These are phyloP conservation scores for Drosophila meridionalis DNA, from an alignment of 2,888 invertebrate species.

Conservation along the genomic window DNA sequence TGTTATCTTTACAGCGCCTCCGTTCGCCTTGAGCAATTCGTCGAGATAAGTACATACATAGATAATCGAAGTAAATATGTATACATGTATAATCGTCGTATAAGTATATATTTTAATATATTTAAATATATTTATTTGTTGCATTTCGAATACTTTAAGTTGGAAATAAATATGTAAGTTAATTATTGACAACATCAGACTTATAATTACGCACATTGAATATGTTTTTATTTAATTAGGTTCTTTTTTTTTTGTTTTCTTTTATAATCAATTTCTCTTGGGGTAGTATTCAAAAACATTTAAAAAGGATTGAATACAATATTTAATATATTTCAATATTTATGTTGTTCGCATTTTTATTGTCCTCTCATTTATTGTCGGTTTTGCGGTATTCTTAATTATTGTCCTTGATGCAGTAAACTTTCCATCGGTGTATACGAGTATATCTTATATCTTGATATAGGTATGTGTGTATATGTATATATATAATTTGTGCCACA, in stretches of 20 bases:
- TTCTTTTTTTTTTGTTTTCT: constrained; percentile 19
- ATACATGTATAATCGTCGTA: constrained; percentile 41
- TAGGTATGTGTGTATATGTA: constrained; percentile 10
- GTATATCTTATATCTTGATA: constrained; percentile 17
- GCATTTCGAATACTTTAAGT: constrained; percentile 62
- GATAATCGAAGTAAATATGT: constrained; percentile 63
- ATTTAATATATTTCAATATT: constrained; percentile 24
- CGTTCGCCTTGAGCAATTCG: constrained; percentile 26
- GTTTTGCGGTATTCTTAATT: constrained; percentile 50
- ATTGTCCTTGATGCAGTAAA: constrained; percentile 78
- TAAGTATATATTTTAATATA: constrained; percentile 37
- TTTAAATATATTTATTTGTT: constrained; percentile 34
- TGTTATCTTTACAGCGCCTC: constrained; percentile 40
- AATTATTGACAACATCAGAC: constrained; percentile 84
- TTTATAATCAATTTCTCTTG: constrained; percentile 16
- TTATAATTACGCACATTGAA: constrained; percentile 82
- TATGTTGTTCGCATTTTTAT: constrained; percentile 46
- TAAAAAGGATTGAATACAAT: constrained; percentile 40
- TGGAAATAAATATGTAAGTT: constrained; percentile 59
- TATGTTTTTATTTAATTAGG: constrained; percentile 58
- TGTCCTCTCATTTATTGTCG: constrained; percentile 74
- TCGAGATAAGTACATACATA: constrained; percentile 44
- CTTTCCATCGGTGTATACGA: constrained; percentile 43
- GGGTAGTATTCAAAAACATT: constrained; percentile 34
- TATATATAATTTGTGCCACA: constrained; percentile 11